Base-by-base conservation (phyloP, 1,140 invertebrate species). In the Drosophila sucinea region DNA sequence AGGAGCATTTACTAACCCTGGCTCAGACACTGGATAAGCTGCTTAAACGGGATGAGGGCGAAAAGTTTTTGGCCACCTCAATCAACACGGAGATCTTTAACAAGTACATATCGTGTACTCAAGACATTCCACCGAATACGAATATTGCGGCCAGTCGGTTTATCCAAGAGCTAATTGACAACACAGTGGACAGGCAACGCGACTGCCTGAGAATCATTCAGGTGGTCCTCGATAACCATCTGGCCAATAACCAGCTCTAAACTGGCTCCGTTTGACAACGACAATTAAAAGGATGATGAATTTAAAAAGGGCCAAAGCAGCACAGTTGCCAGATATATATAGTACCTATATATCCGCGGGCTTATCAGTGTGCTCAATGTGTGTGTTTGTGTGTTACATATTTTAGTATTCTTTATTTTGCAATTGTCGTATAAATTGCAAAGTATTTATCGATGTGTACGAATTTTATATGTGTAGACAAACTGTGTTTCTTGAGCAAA, bases 71-170 rank as follows among this genome's bases (percentile, higher is more conserved):
- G 70, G 79, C 90, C 72, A 91, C 84, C n/a, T 91, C 90, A 0
- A 44, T 91, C 32, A 91, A 91, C 41, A 84, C 90, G 41, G 90
- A 90, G 32, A 91, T 91, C 29, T 91, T 89, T 11, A 91, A 91
- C 66, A 91, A 86, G 54, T 91, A 91, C 74, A 90, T 91, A 61
- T 90, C 84, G 55, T 91, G 90, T 69, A 91, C 90, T 0, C 90
- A 91, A 69, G 87, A 91, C 32, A 90, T 91, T 60, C 90, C 90
- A 38, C 87, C 87, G 57, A 91, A 86, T 60, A 90, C 90, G 27
- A 86, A 79, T 33, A 89, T 90, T 5, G 83, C 83, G 29, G 74
- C 87, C 4, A 91, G 81, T n/a, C 77, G 83, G 66, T 91, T 91
- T 62, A 91, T 91, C 11, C 87, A 91, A 41, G 75, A 91, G 40